These are phyloP conservation scores for Mycalesis mineus DNA, from an alignment of 2,888 invertebrate species.

Conservation along the genomic window DNA sequence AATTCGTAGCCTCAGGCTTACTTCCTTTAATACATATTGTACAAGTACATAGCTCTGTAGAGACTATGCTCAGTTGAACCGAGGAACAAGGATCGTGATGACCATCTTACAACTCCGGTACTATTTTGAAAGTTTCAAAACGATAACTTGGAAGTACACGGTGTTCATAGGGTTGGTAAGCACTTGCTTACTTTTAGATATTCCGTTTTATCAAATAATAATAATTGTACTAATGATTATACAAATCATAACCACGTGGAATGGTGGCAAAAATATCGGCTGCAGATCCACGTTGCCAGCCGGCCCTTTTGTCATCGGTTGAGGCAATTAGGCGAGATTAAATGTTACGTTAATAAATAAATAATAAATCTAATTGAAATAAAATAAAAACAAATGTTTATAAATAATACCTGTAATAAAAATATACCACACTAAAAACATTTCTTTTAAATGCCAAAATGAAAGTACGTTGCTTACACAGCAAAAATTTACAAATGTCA, in stretches of 20 bases:
- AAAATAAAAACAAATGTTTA: too few relatives aligned
- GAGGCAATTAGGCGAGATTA: too few relatives aligned
- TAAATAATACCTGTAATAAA: too few relatives aligned
- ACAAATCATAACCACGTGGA: too few relatives aligned
- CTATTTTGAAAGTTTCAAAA: constrained; percentile 23
- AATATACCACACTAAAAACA: too few relatives aligned
- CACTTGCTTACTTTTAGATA: not conserved
- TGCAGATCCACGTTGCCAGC: not conserved
- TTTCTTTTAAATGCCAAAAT: too few relatives aligned
- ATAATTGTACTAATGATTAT: not conserved
- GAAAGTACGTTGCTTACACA: too few relatives aligned
- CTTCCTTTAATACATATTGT: not conserved
- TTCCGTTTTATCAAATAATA: not conserved
- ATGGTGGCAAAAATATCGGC: not conserved
- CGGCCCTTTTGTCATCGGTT: too few relatives aligned
- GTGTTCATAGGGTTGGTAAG: constrained; percentile 17
- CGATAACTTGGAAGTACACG: constrained; percentile 18
- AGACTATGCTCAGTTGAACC: not conserved
- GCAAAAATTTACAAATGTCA: too few relatives aligned
- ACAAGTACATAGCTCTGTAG: not conserved
- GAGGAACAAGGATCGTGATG: constrained; percentile 13
- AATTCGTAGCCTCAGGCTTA: not conserved
- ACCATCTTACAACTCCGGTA: constrained; percentile 13
- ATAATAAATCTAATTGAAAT: too few relatives aligned
- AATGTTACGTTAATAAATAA: too few relatives aligned